phyloP scores from a whole-genome alignment of 2,113 vertebrate species.

The Dolichotis patagonum region DNA sequence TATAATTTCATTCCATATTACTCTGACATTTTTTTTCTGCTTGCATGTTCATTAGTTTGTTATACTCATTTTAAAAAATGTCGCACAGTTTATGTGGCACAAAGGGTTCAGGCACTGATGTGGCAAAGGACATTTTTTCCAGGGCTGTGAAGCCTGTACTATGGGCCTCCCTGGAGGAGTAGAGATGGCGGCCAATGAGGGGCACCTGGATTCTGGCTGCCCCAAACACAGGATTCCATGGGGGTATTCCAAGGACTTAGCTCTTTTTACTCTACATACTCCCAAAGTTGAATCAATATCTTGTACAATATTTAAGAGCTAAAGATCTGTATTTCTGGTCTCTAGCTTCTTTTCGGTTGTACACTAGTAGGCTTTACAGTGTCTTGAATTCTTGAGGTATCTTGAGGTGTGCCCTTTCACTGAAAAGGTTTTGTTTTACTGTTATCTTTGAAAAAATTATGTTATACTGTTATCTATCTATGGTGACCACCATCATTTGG shows the following conservation, averaged over 20 bases:
- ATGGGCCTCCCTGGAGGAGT: not conserved
- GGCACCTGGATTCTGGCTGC: not conserved
- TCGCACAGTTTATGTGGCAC: not conserved
- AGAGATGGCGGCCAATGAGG: not conserved
- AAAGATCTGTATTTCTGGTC: too few relatives aligned
- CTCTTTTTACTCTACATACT: too few relatives aligned
- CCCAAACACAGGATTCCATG: not conserved
- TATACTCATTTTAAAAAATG: not conserved
- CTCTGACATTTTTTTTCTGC: not conserved
- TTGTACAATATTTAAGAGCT: too few relatives aligned
- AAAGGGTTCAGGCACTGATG: not conserved
- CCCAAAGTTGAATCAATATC: too few relatives aligned
- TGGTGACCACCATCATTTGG: too few relatives aligned
- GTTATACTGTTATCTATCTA: too few relatives aligned
- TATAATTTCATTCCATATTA: conserved; percentile 25
- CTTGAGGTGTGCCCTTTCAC: too few relatives aligned
- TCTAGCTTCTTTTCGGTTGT: too few relatives aligned
- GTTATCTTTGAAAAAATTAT: too few relatives aligned
- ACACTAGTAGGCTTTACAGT: too few relatives aligned
- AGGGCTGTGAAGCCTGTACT: not conserved
- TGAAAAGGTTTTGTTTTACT: too few relatives aligned
- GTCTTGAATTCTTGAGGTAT: too few relatives aligned
- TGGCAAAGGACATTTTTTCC: not conserved
- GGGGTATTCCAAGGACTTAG: not conserved
- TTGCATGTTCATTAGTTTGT: not conserved